Base-by-base conservation (phyloP, 1,140 invertebrate genomes). In the Oscheius sp. region DNA sequence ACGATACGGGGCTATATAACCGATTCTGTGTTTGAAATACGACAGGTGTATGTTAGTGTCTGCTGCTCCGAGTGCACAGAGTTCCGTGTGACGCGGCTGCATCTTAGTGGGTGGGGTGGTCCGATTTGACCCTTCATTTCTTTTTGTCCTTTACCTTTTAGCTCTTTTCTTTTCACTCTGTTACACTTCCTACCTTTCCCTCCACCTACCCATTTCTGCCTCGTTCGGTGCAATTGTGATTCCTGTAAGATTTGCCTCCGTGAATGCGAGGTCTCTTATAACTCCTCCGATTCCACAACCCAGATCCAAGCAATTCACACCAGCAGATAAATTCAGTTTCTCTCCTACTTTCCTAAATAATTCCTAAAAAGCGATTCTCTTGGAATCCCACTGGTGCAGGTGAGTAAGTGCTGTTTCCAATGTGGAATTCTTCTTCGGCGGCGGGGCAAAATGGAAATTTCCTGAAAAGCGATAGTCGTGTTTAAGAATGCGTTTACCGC, bases 361-460 rank as follows among this genome's bases (percentile, higher is more conserved):
- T 10, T 69, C 35, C 10, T 29, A n/a, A n/a, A n/a, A n/a, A n/a
- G n/a, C n/a, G 26, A 34, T 32, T 32, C 23, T 63, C 35, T 34
- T 34, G 18, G 7, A 32, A 63, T 26, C 13, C 35, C 20, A 71
- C 69, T 38, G 23, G 42, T 71, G 69, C 13, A 71, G 26, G 3
- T 42, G 36, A 23, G 31, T 42, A 20, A 71, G 42, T 10, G 69
- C 69, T 18, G 42, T 58, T 20, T 71, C 69, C 28, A 71, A 28
- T 15, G 45, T 34, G 20, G 69, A 45, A n/a, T 58, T 63, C 3
- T 75, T 68, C 2, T 69, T 45, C 35, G 34, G 32, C 18, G 81
- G 83, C 31, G 82, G 82, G 15, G 80, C 81, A 59, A 84, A 83
- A 61, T 84, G 82, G 49, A 83, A 83, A 72, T 80, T 84, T n/a